Conservation (phyloP, 2,888 invertebrate genomes). For the Dichetophora obliterata region DNA sequence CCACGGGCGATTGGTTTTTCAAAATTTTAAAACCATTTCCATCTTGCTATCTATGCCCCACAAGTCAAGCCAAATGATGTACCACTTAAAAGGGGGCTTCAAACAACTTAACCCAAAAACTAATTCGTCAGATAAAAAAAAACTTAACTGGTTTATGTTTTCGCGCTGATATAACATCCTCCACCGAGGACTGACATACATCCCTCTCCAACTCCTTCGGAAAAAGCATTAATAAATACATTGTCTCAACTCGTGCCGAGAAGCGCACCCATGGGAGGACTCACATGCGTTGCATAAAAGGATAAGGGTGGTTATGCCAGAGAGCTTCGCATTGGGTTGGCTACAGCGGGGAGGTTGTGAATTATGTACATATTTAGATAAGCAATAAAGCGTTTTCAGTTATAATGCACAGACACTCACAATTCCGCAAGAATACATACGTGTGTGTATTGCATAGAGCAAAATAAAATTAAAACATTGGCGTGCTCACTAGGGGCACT, state of each 20-base stretch:
- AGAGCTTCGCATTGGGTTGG: not conserved
- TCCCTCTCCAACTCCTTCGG: not conserved
- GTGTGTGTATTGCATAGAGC: not conserved
- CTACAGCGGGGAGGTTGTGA: not conserved
- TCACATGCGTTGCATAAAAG: not conserved
- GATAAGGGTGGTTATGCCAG: not conserved
- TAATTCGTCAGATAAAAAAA: conserved; percentile 32
- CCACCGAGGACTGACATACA: not conserved
- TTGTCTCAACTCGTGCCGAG: conserved; percentile 24
- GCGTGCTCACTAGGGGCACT: too few relatives aligned
- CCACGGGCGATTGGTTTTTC: conserved; percentile 14
- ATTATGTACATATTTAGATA: conserved; percentile 33
- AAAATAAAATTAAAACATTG: too few relatives aligned
- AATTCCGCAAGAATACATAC: not conserved
- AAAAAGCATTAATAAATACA: conserved; percentile 8
- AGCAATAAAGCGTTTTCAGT: conserved; percentile 29
- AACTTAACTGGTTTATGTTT: conserved; percentile 32
- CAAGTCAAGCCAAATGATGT: not conserved
- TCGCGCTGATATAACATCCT: conserved; percentile 1
- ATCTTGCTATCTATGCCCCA: not conserved
- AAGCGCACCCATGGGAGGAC: conserved; percentile 19
- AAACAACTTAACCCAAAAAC: conserved; percentile 6
- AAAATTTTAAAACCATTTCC: not conserved
- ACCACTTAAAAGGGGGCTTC: not conserved
- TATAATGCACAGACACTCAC: conserved; percentile 17